Evolutionary conservation across 2,888 invertebrate genomes (phyloP).

Genomic region (Ecdyonurus torrentis): DNA sequence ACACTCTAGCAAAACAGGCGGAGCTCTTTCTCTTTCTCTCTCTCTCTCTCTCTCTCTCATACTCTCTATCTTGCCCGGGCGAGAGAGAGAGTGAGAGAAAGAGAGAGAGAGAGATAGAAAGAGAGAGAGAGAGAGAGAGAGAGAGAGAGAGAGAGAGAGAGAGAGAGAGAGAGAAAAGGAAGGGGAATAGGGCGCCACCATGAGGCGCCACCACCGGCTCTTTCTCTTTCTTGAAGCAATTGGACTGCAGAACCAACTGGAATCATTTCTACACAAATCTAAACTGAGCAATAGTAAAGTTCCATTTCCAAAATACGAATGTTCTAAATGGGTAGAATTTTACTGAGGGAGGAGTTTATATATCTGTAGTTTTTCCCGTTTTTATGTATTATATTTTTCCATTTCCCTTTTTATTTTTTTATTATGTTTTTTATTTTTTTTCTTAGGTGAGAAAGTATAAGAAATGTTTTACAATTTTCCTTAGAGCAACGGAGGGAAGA

Average conservation of each 20-base stretch:
- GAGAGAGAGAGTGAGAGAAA: neutral
- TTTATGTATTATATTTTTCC: neutral
- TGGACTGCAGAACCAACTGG: neutral
- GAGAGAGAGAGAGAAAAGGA: neutral
- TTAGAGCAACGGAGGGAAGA: neutral
- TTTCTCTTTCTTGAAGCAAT: neutral
- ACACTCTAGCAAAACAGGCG: neutral
- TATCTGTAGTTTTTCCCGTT: too few species aligned
- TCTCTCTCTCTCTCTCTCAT: too few species aligned
- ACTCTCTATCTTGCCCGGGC: neutral
- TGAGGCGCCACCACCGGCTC: neutral
- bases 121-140: neutral
- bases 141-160: neutral
- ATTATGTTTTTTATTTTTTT: neutral
- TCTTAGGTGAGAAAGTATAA: neutral
- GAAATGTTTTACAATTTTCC: neutral
- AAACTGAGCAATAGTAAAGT: neutral
- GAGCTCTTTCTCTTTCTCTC: too few species aligned
- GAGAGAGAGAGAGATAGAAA: neutral
- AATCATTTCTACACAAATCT: neutral
- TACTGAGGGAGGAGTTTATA: neutral
- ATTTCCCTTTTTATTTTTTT: neutral
- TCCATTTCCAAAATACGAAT: neutral
- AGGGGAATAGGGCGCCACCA: neutral
- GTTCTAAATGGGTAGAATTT: neutral